Base-by-base conservation (phyloP, 2,113 vertebrate species). In the Todiramphus saurophagus region DNA sequence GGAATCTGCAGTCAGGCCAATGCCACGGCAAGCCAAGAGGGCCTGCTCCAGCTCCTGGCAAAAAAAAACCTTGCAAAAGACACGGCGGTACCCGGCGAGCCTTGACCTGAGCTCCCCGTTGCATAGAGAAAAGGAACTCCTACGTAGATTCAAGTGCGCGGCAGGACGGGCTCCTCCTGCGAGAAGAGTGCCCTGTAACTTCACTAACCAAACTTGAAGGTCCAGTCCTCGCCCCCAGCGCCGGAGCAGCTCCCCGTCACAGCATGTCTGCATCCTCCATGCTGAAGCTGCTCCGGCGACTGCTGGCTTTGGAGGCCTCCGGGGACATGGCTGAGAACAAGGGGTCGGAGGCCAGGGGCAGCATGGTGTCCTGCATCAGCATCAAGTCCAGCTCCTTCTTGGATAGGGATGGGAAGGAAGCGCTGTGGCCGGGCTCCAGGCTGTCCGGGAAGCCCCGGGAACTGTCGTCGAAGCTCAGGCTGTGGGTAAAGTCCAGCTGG, bases 221-320 rank as follows among this genome's bases (percentile, higher is more conserved):
- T 15, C 89, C 82, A 31, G 81, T 21, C 94, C 93, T 81, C 15
- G 16, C 44, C 76, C 89, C 78, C n/a, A 7, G 94, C 46, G 1
- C 13, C 8, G 48, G 70, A 90, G 74, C 88, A n/a, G 81, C 86
- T 91, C 28, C 67, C 76, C 3, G 58, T 99, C 98, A 99, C 98
- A 99, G 98, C 97, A 99, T 99, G 58, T 99, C 99, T 17, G 98
- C 90, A 19, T 99, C 99, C 74, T 99, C 99, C 98, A 99, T 99
- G 98, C 99, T 99, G 97, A 99, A 99, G 98, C 99, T 99, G 98
- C 99, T 99, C 37, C 99, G 97, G 81, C 99, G 99, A 97, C 99
- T 99, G 96, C 99, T 99, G 98, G 99, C 98, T 76, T 99, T 98
- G 50, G 99, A 99, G 33, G 98, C 99, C 93, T 99, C 99, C 0